Conservation (phyloP, 2,113 vertebrate genomes). For the Microcebus murinus region DNA sequence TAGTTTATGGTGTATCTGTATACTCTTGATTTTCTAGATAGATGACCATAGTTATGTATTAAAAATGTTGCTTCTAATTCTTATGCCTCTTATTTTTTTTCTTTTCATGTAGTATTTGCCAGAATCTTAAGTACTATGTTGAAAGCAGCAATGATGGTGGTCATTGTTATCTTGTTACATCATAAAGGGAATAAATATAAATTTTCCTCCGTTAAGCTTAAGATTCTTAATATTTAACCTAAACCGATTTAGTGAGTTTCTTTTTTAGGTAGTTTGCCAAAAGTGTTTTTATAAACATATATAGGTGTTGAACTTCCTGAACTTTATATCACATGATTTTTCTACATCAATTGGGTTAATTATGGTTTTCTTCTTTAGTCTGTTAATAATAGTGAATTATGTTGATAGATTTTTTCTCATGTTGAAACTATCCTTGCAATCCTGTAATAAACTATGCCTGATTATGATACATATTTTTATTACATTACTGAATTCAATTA, state of each 20-base stretch:
- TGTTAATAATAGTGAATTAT: background rate
- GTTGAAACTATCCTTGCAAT: background rate
- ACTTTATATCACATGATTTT: background rate
- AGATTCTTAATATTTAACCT: background rate
- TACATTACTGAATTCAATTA: background rate
- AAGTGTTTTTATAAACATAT: background rate
- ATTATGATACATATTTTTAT: background rate
- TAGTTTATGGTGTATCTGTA: background rate
- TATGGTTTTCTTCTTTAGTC: background rate
- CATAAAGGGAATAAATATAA: background rate
- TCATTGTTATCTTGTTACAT: background rate
- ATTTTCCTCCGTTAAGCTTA: background rate
- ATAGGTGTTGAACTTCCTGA: background rate
- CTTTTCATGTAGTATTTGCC: background rate
- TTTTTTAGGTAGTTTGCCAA: background rate
- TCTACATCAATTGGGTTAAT: background rate
- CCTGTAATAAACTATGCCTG: background rate
- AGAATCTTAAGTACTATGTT: background rate
- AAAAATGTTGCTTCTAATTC: background rate
- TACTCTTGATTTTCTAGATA: background rate
- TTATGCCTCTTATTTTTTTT: background rate
- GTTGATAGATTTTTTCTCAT: background rate
- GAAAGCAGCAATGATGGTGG: background rate
- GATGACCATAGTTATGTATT: background rate
- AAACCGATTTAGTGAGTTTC: background rate